phyloP scores from a whole-genome alignment of 2,113 vertebrate species.

The Hiodon tergisus region DNA sequence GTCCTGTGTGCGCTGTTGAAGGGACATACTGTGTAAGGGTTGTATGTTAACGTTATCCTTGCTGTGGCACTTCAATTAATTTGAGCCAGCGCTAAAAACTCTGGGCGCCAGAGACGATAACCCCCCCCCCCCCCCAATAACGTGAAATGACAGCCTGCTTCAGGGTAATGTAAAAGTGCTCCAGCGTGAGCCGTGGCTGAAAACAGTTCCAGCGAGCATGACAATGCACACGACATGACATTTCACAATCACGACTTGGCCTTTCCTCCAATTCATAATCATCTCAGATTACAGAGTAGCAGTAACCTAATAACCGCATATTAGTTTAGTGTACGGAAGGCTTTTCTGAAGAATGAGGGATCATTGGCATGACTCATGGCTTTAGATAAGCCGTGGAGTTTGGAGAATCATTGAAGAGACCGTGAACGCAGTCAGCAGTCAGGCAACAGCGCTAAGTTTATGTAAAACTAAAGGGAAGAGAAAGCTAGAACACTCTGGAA shows the following conservation, averaged over 20 bases:
- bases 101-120: not conserved
- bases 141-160: too few species aligned
- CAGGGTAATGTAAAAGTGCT: too few species aligned
- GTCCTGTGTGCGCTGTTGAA: not conserved
- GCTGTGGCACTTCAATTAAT: not conserved
- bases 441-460: not conserved
- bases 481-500: too few species aligned
- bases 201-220: not conserved
- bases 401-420: not conserved
- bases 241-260: not conserved
- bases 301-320: constrained; percentile 14
- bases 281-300: constrained; percentile 12
- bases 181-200: not conserved
- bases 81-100: not conserved
- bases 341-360: constrained; percentile 9
- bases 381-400: constrained; percentile 2
- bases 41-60: not conserved
- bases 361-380: constrained; percentile 2
- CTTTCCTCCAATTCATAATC: not conserved
- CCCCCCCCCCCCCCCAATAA: too few species aligned
- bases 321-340: constrained; percentile 13
- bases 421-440: not conserved
- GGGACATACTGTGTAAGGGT: too few species aligned
- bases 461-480: not conserved
- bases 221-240: constrained; percentile 17